A percentile compares a stretch with the other conserved stretches of the same genome.
phyloP scores from a whole-genome alignment of 2,797 vertebrate species.

The Calcarius lapponicus region DNA sequence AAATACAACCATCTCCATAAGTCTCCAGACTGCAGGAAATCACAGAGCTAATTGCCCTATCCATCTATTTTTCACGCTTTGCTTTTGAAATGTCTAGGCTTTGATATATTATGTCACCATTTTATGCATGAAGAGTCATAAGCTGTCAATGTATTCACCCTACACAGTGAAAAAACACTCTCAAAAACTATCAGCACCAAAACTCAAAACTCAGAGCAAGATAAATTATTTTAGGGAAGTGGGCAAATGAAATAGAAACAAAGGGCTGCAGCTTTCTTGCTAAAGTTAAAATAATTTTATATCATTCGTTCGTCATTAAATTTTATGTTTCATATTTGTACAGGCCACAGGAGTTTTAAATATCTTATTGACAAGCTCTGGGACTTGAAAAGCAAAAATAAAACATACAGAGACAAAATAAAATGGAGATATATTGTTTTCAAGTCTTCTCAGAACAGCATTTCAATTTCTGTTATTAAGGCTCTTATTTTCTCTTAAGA shows the following conservation, averaged over 20 bases:
- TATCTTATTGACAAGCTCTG: background rate
- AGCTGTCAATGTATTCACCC: background rate
- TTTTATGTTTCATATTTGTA: background rate
- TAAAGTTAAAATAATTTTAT: background rate
- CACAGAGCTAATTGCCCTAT: background rate
- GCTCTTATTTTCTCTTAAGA: background rate
- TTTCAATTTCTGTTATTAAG: slow-evolving; percentile 10
- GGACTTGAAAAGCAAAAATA: background rate
- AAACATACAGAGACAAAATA: background rate
- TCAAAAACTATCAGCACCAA: background rate
- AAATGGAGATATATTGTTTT: background rate
- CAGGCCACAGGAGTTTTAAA: background rate
- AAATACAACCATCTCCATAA: background rate
- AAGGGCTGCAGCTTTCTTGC: background rate
- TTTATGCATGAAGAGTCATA: slow-evolving; percentile 27
- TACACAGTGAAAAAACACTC: background rate
- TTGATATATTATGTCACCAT: slow-evolving; percentile 19
- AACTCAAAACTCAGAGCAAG: background rate
- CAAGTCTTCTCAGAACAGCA: background rate
- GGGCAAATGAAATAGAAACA: background rate
- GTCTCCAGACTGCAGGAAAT: background rate
- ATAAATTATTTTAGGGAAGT: background rate
- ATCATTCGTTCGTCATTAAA: background rate
- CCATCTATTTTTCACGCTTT: background rate
- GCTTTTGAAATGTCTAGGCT: slow-evolving; percentile 9